These are phyloP conservation scores for Malacosoma neustria DNA, from an alignment of 2,888 invertebrate species.

Conservation along the genomic window DNA sequence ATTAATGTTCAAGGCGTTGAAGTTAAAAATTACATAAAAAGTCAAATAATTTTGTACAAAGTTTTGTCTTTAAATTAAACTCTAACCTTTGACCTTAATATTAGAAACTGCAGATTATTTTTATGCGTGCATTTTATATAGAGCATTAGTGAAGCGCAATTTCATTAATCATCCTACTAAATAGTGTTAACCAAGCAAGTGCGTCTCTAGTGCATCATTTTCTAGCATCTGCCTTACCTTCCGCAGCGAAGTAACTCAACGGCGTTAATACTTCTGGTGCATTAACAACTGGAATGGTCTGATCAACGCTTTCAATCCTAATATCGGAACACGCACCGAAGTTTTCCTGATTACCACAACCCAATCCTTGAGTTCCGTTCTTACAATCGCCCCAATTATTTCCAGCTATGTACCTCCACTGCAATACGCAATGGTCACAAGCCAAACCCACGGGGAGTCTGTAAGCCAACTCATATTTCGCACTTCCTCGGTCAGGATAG, in stretches of 20 bases:
- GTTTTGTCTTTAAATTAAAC: no score
- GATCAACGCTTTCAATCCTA: slow-evolving; percentile 49
- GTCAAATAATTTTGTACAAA: no score
- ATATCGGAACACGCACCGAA: slow-evolving; percentile 89
- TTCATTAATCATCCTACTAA: background rate
- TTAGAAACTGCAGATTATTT: no score
- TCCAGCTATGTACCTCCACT: slow-evolving; percentile 90
- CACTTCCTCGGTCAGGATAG: slow-evolving; percentile 80
- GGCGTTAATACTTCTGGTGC: slow-evolving; percentile 21
- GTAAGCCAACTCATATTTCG: slow-evolving; percentile 67
- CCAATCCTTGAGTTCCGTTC: slow-evolving; percentile 82
- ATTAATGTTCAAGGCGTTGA: no score
- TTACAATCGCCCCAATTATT: slow-evolving; percentile 86
- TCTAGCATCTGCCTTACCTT: slow-evolving; percentile 14
- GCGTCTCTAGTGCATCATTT: background rate
- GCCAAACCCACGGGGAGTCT: slow-evolving; percentile 55
- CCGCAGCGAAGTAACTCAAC: slow-evolving; percentile 20
- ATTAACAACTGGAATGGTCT: background rate
- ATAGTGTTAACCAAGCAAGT: background rate
- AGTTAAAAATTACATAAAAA: no score
- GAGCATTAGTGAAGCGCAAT: background rate
- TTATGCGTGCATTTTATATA: no score
- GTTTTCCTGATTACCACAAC: slow-evolving; percentile 90
- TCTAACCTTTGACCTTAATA: no score
- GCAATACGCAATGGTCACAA: slow-evolving; percentile 87